These are phyloP conservation scores for Dolichallabes microphthalmus DNA, from an alignment of 2,113 vertebrate genomes.

Conservation along the genomic window DNA sequence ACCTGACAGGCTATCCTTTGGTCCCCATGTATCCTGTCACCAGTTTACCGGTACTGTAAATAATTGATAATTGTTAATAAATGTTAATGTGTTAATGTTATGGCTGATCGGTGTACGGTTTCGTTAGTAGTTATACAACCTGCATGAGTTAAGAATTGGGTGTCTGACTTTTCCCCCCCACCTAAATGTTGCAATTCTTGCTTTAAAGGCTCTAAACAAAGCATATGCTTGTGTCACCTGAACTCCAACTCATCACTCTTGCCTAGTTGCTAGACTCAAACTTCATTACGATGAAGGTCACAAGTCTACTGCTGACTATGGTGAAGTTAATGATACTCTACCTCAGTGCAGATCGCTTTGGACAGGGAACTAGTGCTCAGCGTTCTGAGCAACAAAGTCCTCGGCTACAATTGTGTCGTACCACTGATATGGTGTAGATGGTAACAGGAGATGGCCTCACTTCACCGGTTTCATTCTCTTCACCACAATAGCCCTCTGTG, in stretches of 20 bases:
- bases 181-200: not conserved
- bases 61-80: too few relatives aligned
- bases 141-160: not conserved
- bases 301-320: not conserved
- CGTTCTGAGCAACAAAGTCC: not conserved
- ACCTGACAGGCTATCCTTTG: too few relatives aligned
- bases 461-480: slow-evolving; percentile 16
- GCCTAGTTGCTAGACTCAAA: not conserved
- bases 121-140: not conserved
- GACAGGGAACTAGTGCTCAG: slow-evolving; percentile 9
- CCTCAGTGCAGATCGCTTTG: slow-evolving; percentile 5
- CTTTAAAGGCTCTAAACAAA: slow-evolving; percentile 9
- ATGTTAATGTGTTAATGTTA: too few relatives aligned
- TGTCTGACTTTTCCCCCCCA: not conserved
- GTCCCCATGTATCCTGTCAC: too few relatives aligned
- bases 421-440: slow-evolving; percentile 40
- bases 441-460: slow-evolving; percentile 21
- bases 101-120: too few relatives aligned
- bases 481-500: slow-evolving; percentile 28
- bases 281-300: slow-evolving; percentile 32
- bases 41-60: too few relatives aligned
- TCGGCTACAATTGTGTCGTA: slow-evolving; percentile 14
- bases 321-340: slow-evolving; percentile 19
- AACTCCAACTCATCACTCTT: not conserved
- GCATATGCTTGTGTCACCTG: not conserved